These are phyloP conservation scores for Oreortyx pictus DNA, from an alignment of 2,797 vertebrate species.

Conservation along the genomic window DNA sequence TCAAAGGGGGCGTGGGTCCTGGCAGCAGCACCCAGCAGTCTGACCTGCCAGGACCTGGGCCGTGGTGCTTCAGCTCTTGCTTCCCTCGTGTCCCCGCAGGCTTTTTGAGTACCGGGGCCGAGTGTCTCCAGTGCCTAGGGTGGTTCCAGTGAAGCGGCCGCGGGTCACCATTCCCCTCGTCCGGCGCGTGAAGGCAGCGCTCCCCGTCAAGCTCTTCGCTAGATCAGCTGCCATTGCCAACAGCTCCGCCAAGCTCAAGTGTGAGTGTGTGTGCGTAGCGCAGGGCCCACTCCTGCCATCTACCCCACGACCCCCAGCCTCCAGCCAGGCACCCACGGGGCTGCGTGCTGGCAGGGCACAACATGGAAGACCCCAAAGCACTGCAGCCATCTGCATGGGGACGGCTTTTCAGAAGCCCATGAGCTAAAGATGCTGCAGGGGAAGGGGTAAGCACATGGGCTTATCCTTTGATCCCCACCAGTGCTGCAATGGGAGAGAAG, in stretches of 20 bases:
- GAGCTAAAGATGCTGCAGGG: accelerated
- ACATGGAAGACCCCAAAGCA: accelerated
- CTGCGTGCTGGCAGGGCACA: not conserved
- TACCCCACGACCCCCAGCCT: not conserved
- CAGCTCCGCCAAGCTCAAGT: slow-evolving; percentile 85
- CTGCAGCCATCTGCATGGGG: accelerated
- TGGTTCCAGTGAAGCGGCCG: slow-evolving; percentile 88
- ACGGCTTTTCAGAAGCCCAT: not conserved
- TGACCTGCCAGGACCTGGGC: accelerated
- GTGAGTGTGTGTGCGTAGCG: slow-evolving; percentile 75
- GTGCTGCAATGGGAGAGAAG: accelerated
- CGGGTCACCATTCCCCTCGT: slow-evolving; percentile 88
- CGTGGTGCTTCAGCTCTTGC: not conserved
- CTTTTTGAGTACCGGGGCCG: slow-evolving; percentile 90
- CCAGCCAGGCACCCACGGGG: not conserved
- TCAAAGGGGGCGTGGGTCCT: not conserved
- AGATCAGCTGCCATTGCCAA: slow-evolving; percentile 83
- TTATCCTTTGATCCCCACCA: not conserved
- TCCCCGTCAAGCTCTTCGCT: slow-evolving; percentile 89
- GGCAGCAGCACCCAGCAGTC: accelerated
- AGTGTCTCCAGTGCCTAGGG: slow-evolving; percentile 86
- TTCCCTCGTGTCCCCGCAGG: slow-evolving; percentile 66
- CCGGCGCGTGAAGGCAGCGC: slow-evolving; percentile 86
- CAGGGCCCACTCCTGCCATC: not conserved
- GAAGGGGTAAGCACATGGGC: not conserved